Conservation (phyloP, 2,797 vertebrate species). For the Etheostoma perlongum region DNA sequence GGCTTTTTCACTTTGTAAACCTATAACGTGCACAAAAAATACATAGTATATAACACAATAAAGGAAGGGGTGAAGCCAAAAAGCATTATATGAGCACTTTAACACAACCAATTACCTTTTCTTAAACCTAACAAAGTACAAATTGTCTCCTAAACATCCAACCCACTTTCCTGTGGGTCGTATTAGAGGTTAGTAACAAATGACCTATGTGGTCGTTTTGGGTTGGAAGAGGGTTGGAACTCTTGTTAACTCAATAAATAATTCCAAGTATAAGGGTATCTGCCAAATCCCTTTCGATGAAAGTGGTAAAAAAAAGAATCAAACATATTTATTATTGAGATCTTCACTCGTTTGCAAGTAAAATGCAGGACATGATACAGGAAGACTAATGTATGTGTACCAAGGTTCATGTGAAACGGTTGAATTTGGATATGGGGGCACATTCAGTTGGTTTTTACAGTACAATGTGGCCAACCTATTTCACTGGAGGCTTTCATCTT, state of each 20-base stretch:
- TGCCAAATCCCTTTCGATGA: constrained; percentile 10
- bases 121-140: too few species aligned
- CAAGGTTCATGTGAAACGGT: constrained; percentile 15
- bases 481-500: constrained; percentile 11
- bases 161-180: too few species aligned
- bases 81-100: too few species aligned
- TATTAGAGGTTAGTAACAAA: too few species aligned
- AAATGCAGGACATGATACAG: constrained; percentile 10
- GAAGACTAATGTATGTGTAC: background rate
- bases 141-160: too few species aligned
- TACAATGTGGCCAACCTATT: constrained; percentile 2
- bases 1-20: too few species aligned
- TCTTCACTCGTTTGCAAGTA: constrained; percentile 23
- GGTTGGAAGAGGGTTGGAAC: background rate
- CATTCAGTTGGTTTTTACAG: constrained; percentile 12
- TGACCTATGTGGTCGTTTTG: too few species aligned
- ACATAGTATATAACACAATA: too few species aligned
- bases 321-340: constrained; percentile 42
- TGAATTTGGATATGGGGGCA: background rate
- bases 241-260: constrained; percentile 21
- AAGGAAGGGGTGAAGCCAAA: too few species aligned
- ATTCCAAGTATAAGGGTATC: constrained; percentile 13
- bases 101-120: too few species aligned
- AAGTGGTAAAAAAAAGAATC: background rate
- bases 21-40: too few species aligned